These are phyloP conservation scores for Taphrorychus bicolor DNA, from an alignment of 2,888 invertebrate genomes.

Conservation along the genomic window DNA sequence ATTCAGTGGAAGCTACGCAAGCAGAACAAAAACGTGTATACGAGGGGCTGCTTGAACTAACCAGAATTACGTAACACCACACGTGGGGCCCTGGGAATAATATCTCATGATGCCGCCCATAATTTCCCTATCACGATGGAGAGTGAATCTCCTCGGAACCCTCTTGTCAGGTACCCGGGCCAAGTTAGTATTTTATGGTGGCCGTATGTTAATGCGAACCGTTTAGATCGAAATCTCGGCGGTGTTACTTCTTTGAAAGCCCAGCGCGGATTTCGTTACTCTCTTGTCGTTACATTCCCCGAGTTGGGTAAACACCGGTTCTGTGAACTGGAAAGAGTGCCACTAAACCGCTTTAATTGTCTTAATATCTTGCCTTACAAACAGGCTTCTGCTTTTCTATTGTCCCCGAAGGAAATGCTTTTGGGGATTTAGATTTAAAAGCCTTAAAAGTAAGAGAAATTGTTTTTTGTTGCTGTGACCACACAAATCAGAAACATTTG, in stretches of 20 bases:
- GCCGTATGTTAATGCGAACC: constrained; percentile 60
- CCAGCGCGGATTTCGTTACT: not conserved
- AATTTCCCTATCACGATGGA: constrained; percentile 48
- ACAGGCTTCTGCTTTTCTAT: too few relatives aligned
- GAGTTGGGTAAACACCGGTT: not conserved
- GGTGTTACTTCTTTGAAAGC: constrained; percentile 51
- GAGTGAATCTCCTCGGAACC: constrained; percentile 49
- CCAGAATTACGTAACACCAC: constrained; percentile 46
- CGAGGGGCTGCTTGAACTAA: not conserved
- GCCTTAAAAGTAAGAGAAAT: too few relatives aligned
- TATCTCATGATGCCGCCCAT: constrained; percentile 44
- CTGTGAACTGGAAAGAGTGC: not conserved
- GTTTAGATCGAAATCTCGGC: constrained; percentile 61
- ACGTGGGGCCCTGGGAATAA: constrained; percentile 44
- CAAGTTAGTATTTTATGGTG: constrained; percentile 53
- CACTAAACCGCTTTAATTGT: not conserved
- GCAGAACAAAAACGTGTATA: too few relatives aligned
- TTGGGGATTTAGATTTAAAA: too few relatives aligned
- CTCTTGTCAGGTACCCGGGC: constrained; percentile 50
- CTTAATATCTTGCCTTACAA: not conserved
- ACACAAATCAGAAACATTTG: too few relatives aligned
- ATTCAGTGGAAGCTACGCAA: too few relatives aligned
- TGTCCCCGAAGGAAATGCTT: too few relatives aligned
- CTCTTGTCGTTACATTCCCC: not conserved
- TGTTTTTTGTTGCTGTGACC: too few relatives aligned